Conservation (phyloP, 2,113 vertebrate genomes). For the Chitala chitala region DNA sequence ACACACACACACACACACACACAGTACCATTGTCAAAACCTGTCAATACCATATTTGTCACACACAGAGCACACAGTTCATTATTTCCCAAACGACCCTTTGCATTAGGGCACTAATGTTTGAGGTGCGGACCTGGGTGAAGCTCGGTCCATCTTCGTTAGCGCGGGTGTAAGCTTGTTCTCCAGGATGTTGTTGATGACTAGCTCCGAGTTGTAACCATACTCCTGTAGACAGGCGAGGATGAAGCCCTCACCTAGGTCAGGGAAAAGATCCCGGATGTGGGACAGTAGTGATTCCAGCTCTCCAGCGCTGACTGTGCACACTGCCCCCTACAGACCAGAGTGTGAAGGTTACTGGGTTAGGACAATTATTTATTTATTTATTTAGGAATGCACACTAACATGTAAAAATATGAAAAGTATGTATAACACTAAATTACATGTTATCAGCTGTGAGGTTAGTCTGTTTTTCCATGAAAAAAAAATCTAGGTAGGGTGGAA, state of each 20-base stretch:
- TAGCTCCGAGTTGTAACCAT: slow-evolving; percentile 69
- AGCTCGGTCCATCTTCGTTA: slow-evolving; percentile 72
- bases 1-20: not conserved
- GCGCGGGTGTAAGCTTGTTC: slow-evolving; percentile 63
- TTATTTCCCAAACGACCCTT: not conserved
- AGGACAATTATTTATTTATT: not conserved
- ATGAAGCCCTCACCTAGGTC: slow-evolving; percentile 89
- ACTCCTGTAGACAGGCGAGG: slow-evolving; percentile 83
- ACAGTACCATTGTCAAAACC: not conserved
- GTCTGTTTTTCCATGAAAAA: not conserved
- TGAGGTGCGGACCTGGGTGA: slow-evolving; percentile 60
- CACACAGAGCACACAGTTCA: not conserved
- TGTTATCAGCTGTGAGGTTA: not conserved
- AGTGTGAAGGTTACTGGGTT: not conserved
- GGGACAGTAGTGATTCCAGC: slow-evolving; percentile 83
- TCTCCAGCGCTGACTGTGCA: slow-evolving; percentile 64
- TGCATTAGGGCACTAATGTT: not conserved
- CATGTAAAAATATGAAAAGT: too few species aligned
- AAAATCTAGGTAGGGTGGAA: not conserved
- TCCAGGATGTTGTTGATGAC: slow-evolving; percentile 96
- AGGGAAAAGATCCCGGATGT: slow-evolving; percentile 85
- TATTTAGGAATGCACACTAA: too few species aligned
- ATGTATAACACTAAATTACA: too few species aligned
- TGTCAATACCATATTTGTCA: not conserved
- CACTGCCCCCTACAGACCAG: slow-evolving; percentile 44